phyloP scores from a whole-genome alignment of 2,797 vertebrate species.

The Coendou prehensilis region DNA sequence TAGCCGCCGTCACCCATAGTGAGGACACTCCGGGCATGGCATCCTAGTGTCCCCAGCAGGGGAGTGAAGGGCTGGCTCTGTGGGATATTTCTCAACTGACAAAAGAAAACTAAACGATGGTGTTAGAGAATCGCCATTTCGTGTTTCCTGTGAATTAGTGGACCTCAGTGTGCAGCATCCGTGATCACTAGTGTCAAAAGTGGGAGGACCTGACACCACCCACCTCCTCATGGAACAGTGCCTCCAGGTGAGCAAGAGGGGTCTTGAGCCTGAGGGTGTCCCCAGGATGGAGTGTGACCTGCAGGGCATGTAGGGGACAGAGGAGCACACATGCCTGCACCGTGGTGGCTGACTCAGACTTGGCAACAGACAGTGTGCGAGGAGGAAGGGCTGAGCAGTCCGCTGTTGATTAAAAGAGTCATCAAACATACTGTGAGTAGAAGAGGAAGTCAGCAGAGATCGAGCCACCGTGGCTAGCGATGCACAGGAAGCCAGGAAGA shows the following conservation, averaged over 20 bases:
- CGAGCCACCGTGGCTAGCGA: no score
- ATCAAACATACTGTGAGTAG: not conserved
- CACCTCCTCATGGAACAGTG: rapidly evolving
- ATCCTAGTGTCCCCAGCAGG: rapidly evolving
- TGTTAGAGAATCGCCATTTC: rapidly evolving
- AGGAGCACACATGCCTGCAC: rapidly evolving
- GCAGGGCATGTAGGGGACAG: not conserved
- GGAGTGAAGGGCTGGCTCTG: not conserved
- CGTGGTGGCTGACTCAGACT: rapidly evolving
- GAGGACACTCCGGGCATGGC: rapidly evolving
- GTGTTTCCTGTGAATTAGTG: rapidly evolving
- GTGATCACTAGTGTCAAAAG: rapidly evolving
- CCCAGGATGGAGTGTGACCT: rapidly evolving
- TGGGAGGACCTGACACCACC: no score
- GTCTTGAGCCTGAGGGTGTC: not conserved
- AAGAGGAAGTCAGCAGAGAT: not conserved
- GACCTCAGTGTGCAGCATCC: rapidly evolving
- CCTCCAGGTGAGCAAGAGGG: rapidly evolving
- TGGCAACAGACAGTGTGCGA: rapidly evolving
- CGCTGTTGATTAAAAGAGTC: not conserved
- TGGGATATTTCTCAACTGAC: rapidly evolving
- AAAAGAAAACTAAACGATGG: rapidly evolving
- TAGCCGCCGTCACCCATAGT: rapidly evolving
- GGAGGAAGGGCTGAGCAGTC: not conserved
- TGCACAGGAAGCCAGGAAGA: rapidly evolving